These are phyloP conservation scores for Centruroides sculpturatus DNA, from an alignment of 1,140 invertebrate species.

Conservation along the genomic window DNA sequence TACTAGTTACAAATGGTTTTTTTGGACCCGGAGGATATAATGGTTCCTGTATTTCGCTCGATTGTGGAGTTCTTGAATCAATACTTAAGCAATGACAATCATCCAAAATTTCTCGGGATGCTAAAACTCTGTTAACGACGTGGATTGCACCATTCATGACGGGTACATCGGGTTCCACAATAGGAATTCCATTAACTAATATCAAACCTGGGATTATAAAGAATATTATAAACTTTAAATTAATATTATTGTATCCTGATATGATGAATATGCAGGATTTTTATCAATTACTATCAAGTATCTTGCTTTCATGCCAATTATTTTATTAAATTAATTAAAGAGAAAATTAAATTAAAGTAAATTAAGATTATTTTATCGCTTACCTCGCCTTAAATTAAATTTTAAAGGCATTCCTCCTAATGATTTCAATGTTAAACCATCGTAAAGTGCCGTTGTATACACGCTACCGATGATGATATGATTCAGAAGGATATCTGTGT, in stretches of 20 bases:
- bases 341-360: too few relatives aligned
- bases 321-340: too few relatives aligned
- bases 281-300: too few relatives aligned
- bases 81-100: slow-evolving; percentile 10
- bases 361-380: too few relatives aligned
- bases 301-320: too few relatives aligned
- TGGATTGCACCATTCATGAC: slow-evolving; percentile 38
- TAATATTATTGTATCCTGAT: too few relatives aligned
- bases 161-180: slow-evolving; percentile 12
- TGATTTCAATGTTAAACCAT: slow-evolving; percentile 11
- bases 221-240: too few relatives aligned
- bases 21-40: too few relatives aligned
- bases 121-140: slow-evolving; percentile 36
- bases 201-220: slow-evolving; percentile 3
- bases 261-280: too few relatives aligned
- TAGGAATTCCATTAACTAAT: slow-evolving; percentile 24
- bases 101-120: slow-evolving; percentile 23
- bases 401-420: slow-evolving; percentile 11
- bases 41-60: too few relatives aligned
- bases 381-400: slow-evolving; percentile 15
- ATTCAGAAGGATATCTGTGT: slow-evolving; percentile 44
- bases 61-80: too few relatives aligned
- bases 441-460: slow-evolving; percentile 5
- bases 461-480: slow-evolving; percentile 14
- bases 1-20: too few relatives aligned